Percentiles rank a stretch among this genome's conserved stretches.
phyloP scores from a whole-genome alignment of 2,797 vertebrate species.

The Dermochelys coriacea region DNA sequence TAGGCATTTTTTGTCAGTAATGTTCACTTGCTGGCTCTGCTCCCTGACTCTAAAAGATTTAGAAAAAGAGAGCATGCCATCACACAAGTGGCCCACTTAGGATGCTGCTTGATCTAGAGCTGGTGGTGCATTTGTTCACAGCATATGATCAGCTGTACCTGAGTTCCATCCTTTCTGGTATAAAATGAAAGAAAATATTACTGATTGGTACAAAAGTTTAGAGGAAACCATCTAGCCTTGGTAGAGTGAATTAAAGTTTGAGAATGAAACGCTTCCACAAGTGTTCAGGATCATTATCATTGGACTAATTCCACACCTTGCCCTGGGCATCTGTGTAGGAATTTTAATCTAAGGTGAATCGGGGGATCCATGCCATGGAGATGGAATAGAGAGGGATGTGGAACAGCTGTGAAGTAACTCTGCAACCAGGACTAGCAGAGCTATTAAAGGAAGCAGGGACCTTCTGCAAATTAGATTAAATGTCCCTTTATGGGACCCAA shows the following conservation, averaged over 20 bases:
- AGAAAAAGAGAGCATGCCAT: neutral
- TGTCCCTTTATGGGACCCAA: neutral
- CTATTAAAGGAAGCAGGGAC: neutral
- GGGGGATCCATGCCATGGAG: neutral
- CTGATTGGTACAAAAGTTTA: neutral
- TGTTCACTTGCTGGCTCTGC: neutral
- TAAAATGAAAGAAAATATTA: neutral
- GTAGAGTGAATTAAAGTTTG: neutral
- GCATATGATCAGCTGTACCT: neutral
- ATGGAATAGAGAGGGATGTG: neutral
- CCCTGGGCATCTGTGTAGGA: neutral
- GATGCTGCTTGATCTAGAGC: neutral
- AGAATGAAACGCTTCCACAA: neutral
- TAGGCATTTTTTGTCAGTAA: neutral
- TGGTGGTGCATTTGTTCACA: neutral
- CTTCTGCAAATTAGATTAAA: neutral
- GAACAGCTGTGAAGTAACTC: neutral
- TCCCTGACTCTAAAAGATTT: neutral
- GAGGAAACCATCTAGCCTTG: neutral
- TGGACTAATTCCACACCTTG: neutral
- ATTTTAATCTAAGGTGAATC: neutral
- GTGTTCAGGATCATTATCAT: neutral
- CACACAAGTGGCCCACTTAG: neutral
- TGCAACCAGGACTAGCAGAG: neutral
- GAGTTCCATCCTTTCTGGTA: neutral